Evolutionary conservation across 2,797 vertebrate genomes (phyloP).

Genomic region (Myotis findleyi): DNA sequence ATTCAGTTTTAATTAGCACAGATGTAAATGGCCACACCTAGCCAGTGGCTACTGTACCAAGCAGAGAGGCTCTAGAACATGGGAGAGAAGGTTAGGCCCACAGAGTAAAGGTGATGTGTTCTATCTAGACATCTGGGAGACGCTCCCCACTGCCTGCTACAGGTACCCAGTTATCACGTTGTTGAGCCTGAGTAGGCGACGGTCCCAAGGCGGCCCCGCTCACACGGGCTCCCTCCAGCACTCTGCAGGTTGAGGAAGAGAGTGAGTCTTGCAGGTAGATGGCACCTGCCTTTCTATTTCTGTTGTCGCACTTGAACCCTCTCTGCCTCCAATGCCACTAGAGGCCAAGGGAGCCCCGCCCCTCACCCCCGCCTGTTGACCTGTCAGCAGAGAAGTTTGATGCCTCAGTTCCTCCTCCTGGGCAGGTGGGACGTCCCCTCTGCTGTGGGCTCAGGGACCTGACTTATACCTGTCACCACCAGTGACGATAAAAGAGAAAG

Average conservation of each 20-base stretch:
- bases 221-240: rapidly evolving
- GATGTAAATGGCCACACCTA: rapidly evolving
- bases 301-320: neutral
- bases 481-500: neutral
- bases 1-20: neutral
- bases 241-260: neutral
- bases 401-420: neutral
- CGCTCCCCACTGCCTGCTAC: rapidly evolving
- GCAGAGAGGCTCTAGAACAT: neutral
- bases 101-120: neutral
- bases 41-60: neutral
- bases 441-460: neutral
- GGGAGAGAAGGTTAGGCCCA: neutral
- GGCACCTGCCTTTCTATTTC: rapidly evolving
- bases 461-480: neutral
- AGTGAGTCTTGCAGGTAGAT: neutral
- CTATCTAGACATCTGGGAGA: neutral
- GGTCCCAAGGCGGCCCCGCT: neutral
- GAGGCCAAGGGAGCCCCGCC: neutral
- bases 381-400: neutral
- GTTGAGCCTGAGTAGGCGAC: neutral
- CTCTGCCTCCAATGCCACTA: neutral
- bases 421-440: rapidly evolving
- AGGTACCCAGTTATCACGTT: rapidly evolving
- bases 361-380: rapidly evolving